Conservation (phyloP, 2,888 invertebrate genomes). For the Clitarchus hookeri region DNA sequence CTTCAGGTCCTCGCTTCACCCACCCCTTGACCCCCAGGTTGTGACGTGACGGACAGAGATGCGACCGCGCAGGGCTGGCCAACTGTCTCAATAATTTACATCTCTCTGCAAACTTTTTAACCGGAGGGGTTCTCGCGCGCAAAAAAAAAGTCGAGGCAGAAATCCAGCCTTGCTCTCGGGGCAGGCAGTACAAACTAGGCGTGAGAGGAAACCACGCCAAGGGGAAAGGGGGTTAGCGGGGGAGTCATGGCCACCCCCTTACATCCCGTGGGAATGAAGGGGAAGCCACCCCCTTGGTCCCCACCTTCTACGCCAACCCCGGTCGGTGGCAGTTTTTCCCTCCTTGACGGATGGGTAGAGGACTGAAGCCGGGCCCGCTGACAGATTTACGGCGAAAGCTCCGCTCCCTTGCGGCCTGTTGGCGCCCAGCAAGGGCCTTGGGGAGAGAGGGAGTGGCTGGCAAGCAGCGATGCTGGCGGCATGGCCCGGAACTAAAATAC, state of each 20-base stretch:
- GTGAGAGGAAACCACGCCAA: background rate
- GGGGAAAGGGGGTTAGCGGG: background rate
- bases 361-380: conserved; percentile 38
- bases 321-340: conserved; percentile 16
- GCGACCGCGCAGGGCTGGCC: background rate
- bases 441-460: background rate
- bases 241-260: conserved; percentile 10
- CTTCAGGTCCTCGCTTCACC: background rate
- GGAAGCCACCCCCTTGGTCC: background rate
- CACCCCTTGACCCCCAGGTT: background rate
- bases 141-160: background rate
- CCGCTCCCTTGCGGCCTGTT: conserved; percentile 29
- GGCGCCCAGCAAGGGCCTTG: conserved; percentile 29
- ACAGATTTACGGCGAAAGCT: conserved; percentile 40
- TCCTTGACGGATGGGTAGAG: conserved; percentile 42
- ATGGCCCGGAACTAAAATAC: background rate
- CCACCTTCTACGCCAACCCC: no score
- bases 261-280: conserved; percentile 20
- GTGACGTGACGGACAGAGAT: conserved; percentile 23
- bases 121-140: background rate
- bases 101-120: conserved; percentile 7
- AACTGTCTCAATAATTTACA: conserved; percentile 25
- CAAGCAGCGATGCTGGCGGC: conserved; percentile 16
- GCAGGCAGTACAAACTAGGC: background rate
- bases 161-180: conserved; percentile 9